Conservation (phyloP, 2,888 invertebrate genomes). For the Amphimallon solstitiale region DNA sequence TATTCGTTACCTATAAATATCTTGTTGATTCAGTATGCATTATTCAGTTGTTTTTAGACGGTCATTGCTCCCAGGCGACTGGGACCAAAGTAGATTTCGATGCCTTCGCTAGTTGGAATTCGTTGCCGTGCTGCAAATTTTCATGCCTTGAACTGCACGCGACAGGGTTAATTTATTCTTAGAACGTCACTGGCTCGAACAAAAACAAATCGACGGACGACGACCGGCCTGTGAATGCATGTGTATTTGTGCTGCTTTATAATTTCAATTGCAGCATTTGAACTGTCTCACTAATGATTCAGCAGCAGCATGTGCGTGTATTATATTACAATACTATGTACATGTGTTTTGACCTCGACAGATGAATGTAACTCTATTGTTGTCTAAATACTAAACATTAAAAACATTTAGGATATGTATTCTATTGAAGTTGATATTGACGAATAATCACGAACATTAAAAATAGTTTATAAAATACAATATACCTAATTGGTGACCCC, state of each 20-base stretch:
- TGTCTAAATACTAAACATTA: too few species aligned
- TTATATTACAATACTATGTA: too few species aligned
- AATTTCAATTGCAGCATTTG: slow-evolving; percentile 39
- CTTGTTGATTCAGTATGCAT: slow-evolving; percentile 55
- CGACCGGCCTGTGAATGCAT: background rate
- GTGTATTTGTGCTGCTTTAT: too few species aligned
- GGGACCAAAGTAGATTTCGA: slow-evolving; percentile 53
- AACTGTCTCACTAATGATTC: slow-evolving; percentile 23
- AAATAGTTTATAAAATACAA: too few species aligned
- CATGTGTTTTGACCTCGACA: too few species aligned
- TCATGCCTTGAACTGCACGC: slow-evolving; percentile 55
- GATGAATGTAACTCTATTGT: too few species aligned
- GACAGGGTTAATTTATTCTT: slow-evolving; percentile 57
- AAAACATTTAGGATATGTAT: too few species aligned
- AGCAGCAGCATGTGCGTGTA: background rate
- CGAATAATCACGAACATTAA: too few species aligned
- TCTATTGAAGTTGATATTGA: too few species aligned
- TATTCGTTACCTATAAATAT: slow-evolving; percentile 54
- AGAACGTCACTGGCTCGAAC: slow-evolving; percentile 44
- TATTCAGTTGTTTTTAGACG: slow-evolving; percentile 57
- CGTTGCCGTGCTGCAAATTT: slow-evolving; percentile 55
- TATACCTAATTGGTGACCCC: too few species aligned
- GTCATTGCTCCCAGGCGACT: slow-evolving; percentile 52
- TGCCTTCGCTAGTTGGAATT: slow-evolving; percentile 51
- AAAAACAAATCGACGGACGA: slow-evolving; percentile 34